phyloP scores from a whole-genome alignment of 2,113 vertebrate species.

The Trichomycterus rosablanca region DNA sequence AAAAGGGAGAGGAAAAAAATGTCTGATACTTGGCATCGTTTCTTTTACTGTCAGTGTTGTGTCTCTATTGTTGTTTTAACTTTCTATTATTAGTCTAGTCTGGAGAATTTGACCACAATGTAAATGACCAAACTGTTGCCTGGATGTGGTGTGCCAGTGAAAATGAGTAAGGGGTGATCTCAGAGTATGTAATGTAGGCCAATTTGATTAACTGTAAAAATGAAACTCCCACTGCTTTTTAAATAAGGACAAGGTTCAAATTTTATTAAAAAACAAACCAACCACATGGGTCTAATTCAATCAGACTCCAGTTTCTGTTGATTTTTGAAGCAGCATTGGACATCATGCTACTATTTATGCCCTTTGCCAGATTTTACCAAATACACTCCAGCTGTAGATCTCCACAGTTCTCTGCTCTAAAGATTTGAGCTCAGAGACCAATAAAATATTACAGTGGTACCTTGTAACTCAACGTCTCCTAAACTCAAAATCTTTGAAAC shows the following conservation, averaged over 20 bases:
- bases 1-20: conserved; percentile 2
- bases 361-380: conserved; percentile 13
- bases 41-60: not conserved
- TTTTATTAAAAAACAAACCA: conserved; percentile 10
- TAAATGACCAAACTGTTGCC: conserved; percentile 9
- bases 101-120: not conserved
- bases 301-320: not conserved
- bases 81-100: conserved; percentile 9
- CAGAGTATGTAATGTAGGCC: too few relatives aligned
- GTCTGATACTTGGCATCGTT: not conserved
- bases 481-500: too few relatives aligned
- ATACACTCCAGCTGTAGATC: too few relatives aligned
- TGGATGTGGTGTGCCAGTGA: conserved; percentile 10
- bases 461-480: too few relatives aligned
- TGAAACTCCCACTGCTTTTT: too few relatives aligned
- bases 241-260: not conserved
- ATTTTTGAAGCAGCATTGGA: conserved; percentile 3
- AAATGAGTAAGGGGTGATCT: too few relatives aligned
- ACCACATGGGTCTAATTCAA: conserved; percentile 23
- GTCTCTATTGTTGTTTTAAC: not conserved
- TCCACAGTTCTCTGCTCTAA: too few relatives aligned
- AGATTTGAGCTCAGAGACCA: too few relatives aligned
- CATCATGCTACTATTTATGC: not conserved
- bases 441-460: too few relatives aligned
- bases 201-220: too few relatives aligned